Evolutionary conservation across 1,140 invertebrate genomes (phyloP).

Genomic region (Medauroidea extradentata): DNA sequence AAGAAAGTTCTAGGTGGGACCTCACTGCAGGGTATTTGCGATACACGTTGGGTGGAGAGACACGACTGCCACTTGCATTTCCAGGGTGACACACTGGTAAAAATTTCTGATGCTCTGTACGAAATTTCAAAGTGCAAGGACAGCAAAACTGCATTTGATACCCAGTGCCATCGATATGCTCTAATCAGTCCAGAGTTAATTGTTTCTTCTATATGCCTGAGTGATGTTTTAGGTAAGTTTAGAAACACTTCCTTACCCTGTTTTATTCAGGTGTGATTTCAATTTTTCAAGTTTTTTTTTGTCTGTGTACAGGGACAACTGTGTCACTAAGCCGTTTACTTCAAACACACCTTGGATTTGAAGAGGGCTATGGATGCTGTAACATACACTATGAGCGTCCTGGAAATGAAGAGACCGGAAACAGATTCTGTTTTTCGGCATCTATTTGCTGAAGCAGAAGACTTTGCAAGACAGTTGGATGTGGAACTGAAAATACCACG

Average conservation of each 20-base stretch:
- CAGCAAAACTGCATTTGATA: constrained; percentile 11
- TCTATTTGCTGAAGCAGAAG: constrained; percentile 11
- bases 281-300: background rate
- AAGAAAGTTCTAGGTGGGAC: constrained; percentile 6
- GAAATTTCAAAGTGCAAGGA: constrained; percentile 12
- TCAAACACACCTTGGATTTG: constrained; percentile 23
- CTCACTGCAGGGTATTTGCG: constrained; percentile 20
- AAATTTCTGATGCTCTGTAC: constrained; percentile 10
- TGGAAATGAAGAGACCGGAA: constrained; percentile 15
- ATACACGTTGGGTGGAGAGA: constrained; percentile 23
- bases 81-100: constrained; percentile 17
- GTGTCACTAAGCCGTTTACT: constrained; percentile 20
- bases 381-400: constrained; percentile 14
- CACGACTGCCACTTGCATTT: constrained; percentile 27
- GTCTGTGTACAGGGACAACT: constrained; percentile 5
- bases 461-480: constrained; percentile 10
- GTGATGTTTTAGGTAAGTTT: constrained; percentile 19
- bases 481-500: constrained; percentile 19
- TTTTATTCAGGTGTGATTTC: background rate
- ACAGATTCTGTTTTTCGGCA: constrained; percentile 9
- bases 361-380: constrained; percentile 21
- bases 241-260: background rate
- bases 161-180: constrained; percentile 14
- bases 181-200: constrained; percentile 18
- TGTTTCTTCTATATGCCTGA: constrained; percentile 16